Percentiles rank a stretch among this genome's conserved stretches.
Evolutionary conservation across 2,113 vertebrate species (phyloP).

Genomic region (Calyptomena viridis): DNA sequence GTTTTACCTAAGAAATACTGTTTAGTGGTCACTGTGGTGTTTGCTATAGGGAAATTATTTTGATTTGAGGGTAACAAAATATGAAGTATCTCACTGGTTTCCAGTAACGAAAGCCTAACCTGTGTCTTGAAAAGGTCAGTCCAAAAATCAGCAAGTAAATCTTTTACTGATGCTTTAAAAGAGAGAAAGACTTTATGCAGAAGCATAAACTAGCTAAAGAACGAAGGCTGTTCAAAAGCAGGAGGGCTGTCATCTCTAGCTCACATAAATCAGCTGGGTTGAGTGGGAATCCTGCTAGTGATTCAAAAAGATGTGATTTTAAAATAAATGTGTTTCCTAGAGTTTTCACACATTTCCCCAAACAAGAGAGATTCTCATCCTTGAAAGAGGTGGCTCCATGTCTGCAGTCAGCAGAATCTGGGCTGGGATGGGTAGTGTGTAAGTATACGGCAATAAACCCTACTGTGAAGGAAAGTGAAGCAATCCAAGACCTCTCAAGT

Average conservation of each 20-base stretch:
- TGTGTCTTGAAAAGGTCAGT: background rate
- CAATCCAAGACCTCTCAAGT: background rate
- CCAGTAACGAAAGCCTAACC: background rate
- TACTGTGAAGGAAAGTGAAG: background rate
- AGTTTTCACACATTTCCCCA: background rate
- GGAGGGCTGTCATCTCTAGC: background rate
- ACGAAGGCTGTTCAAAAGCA: background rate
- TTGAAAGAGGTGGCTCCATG: background rate
- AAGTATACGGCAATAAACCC: rapidly evolving
- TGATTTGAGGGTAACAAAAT: background rate
- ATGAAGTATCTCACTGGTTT: background rate
- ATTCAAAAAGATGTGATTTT: background rate
- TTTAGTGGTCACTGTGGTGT: background rate
- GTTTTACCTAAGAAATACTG: background rate
- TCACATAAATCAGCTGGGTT: background rate
- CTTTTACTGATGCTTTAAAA: background rate
- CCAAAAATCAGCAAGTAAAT: background rate
- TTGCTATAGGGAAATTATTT: background rate
- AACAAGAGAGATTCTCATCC: background rate
- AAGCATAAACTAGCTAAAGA: background rate
- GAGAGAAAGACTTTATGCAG: background rate
- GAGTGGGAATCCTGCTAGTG: background rate
- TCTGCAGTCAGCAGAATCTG: background rate
- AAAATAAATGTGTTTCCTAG: background rate
- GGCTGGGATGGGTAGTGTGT: background rate